A percentile compares a stretch with the other conserved stretches of the same genome.
phyloP scores from a whole-genome alignment of 2,888 invertebrate genomes.

The Hydraecia micacea region DNA sequence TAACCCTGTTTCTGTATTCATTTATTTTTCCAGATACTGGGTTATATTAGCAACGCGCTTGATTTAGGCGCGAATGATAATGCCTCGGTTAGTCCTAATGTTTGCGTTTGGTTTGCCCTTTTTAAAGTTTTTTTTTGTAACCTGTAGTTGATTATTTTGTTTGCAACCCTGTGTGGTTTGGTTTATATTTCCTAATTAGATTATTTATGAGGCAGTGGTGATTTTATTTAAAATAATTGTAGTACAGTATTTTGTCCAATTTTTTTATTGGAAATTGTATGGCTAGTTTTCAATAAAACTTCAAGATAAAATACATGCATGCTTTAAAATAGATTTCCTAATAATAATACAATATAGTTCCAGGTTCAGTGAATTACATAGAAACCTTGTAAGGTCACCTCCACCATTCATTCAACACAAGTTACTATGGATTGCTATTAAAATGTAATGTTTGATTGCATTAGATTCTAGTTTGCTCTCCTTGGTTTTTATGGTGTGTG shows the following conservation, averaged over 20 bases:
- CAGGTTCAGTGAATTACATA: slow-evolving; percentile 11
- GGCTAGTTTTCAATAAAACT: neutral
- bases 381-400: slow-evolving; percentile 23
- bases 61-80: slow-evolving; percentile 82
- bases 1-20: slow-evolving; percentile 39
- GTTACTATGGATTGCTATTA: slow-evolving; percentile 28
- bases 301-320: slow-evolving; percentile 15
- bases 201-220: slow-evolving; percentile 11
- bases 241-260: neutral
- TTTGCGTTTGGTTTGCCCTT: slow-evolving; percentile 64
- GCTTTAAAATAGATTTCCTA: slow-evolving; percentile 4
- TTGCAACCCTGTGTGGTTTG: slow-evolving; percentile 35
- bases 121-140: slow-evolving; percentile 29
- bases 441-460: slow-evolving; percentile 55
- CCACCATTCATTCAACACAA: slow-evolving; percentile 19
- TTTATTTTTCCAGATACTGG: slow-evolving; percentile 84
- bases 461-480: slow-evolving; percentile 37
- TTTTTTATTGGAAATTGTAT: slow-evolving; percentile 10
- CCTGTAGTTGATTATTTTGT: slow-evolving; percentile 16
- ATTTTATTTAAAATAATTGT: neutral
- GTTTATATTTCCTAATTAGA: slow-evolving; percentile 15
- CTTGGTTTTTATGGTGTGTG: slow-evolving; percentile 54
- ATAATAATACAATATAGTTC: slow-evolving; percentile 5
- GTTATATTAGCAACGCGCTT: slow-evolving; percentile 85
- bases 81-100: slow-evolving; percentile 81